Base-by-base conservation (phyloP, 2,797 vertebrate species). In the Psittacula echo region DNA sequence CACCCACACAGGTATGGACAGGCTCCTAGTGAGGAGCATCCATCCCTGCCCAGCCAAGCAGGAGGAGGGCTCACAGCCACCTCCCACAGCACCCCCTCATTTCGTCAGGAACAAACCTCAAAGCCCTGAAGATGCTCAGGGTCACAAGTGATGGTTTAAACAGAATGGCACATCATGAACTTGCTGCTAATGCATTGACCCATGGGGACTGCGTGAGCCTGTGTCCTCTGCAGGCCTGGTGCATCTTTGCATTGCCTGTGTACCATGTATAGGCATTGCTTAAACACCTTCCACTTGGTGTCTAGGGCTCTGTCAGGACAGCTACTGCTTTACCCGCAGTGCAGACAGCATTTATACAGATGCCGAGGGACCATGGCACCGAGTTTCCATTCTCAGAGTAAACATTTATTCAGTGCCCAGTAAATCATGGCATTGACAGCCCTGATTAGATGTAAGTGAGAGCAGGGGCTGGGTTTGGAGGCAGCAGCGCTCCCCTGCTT, bases 361-460 rank as follows among this genome's bases (percentile, higher is more conserved):
- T 4, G 9, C 65, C 0, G 13, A 10, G 18, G 13, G 41, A 61
- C 50, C 0, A 1, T 2, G 1, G 72, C 47, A 14, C 44, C 0
- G 0, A 10, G 30, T 10, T 41, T n/a, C 37, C 22, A 13, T 10
- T 37, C 65, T 64, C 66, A 4, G 16, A 58, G n/a, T 15, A 62
- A 45, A 68, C 3, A 13, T 2, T n/a, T 87, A 82, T 54, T 30
- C 68, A 19, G 29, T 5, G 30, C 34, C 21, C 58, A 22, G 56
- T 34, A 80, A 60, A 58, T 29, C 50, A 61, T 2, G 3, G 20
- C 17, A 54, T 2, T 45, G 61, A n/a, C 44, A 72, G 39, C 51
- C 21, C 39, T 48, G 44, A 5, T 20, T 17, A n/a, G 41, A 34
- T n/a, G 62, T 54, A 41, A 77, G 34, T 11, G 41, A 74, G 74